Conservation (phyloP, 2,797 vertebrate species). For the Notoglanidium macrostoma region DNA sequence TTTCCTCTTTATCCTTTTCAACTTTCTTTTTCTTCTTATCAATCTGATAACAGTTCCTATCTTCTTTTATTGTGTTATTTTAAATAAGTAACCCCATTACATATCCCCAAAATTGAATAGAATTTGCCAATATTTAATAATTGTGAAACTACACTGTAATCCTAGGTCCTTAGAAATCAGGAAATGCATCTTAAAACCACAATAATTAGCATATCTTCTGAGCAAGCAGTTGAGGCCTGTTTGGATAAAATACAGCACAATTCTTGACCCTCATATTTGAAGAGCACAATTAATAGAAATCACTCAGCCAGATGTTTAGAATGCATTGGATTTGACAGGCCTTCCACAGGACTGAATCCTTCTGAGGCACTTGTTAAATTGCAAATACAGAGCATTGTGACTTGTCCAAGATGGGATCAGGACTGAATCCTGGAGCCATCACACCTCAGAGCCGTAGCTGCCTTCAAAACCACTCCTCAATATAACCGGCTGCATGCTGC, state of each 20-base stretch:
- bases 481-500: constrained; percentile 82
- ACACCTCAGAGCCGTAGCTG: constrained; percentile 90
- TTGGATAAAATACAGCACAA: neutral
- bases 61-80: neutral
- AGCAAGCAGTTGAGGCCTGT: neutral
- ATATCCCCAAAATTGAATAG: neutral
- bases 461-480: constrained; percentile 77
- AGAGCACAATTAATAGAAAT: neutral
- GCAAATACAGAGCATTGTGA: neutral
- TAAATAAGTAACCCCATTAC: neutral
- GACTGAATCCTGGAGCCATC: constrained; percentile 60
- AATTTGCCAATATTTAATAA: neutral
- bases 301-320: neutral
- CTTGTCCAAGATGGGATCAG: neutral
- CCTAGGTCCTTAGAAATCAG: neutral
- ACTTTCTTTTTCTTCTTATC: neutral
- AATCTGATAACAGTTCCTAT: neutral
- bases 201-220: neutral
- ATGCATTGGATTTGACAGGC: constrained; percentile 1
- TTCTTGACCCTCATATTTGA: neutral
- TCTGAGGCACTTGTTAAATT: constrained; percentile 59
- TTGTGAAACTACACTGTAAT: neutral
- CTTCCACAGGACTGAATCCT: constrained; percentile 30
- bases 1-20: neutral
- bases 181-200: neutral